Evolutionary conservation across 2,888 invertebrate species (phyloP).

Genomic region (Odontocolon sp.): DNA sequence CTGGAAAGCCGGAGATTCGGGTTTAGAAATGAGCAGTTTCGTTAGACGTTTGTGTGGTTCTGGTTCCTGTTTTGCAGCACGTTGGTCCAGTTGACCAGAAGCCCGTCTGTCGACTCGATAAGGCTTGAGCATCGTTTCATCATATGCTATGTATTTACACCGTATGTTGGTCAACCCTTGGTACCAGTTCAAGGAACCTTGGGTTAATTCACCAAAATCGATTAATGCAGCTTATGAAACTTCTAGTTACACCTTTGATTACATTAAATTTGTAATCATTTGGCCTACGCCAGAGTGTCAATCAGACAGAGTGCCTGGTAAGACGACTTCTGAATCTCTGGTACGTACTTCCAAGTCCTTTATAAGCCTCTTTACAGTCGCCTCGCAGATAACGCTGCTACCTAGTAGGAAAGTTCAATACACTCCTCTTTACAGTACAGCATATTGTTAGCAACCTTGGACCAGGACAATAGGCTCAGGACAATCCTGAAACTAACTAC

Average conservation of each 20-base stretch:
- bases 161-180: too few relatives aligned
- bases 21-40: constrained; percentile 26
- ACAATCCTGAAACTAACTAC: too few relatives aligned
- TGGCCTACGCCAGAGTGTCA: not conserved
- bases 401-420: too few relatives aligned
- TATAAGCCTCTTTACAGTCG: not conserved
- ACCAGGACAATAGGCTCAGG: too few relatives aligned
- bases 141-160: too few relatives aligned
- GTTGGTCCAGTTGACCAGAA: not conserved
- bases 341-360: not conserved
- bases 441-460: too few relatives aligned
- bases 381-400: too few relatives aligned
- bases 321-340: not conserved
- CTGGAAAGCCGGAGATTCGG: constrained; percentile 24
- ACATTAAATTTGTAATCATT: constrained; percentile 7
- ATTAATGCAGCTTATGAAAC: not conserved
- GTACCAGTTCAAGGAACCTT: too few relatives aligned
- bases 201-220: too few relatives aligned
- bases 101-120: too few relatives aligned
- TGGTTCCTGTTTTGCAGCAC: not conserved
- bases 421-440: too few relatives aligned
- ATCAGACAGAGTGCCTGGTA: not conserved
- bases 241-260: not conserved
- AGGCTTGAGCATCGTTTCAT: too few relatives aligned
- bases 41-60: constrained; percentile 1